Evolutionary conservation across 2,113 vertebrate genomes (phyloP), one percentile per base, ranked within the genome.

Genomic region (Ochotona curzoniae): DNA sequence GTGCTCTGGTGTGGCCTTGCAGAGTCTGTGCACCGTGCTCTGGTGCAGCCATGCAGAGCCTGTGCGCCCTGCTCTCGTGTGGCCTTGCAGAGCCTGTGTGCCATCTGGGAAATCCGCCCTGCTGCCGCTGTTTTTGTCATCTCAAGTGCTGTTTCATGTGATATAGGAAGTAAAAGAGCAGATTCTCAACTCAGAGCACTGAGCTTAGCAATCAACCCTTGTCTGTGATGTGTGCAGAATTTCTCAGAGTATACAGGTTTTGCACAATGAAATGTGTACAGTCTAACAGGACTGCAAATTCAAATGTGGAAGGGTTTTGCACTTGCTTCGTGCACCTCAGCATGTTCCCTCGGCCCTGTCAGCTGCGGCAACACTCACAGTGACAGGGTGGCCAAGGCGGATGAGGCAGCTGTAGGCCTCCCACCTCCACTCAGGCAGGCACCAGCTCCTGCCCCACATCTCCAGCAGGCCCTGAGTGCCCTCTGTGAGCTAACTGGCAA

Each of bases 301-400:
- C 15, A 32, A 61, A 35, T 5, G 17, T 1, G 10, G 61, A 17
- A 0, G 13, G 0, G 9, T 8, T 30, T 61, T 44, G 60, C 26
- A 28, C 12, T 26, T 3, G 25, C 4, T 2, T 8, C 21, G 10
- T 38, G 10, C 4, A 9, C 0, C 0, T 54, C 23, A 17, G 1
- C 8, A 28, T 3, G 51, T 18, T 2, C 9, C 7, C n/a, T 23
- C 4, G 26, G 7, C 20, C 30, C 11, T n/a, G 26, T 11, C 49
- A 18, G 17, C 2, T 8, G 44, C 25, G 20, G 32, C 20, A 51
- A 9, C 9, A 21, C 13, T 7, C 0, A 3, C 7, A 4, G 47
- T 0, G 12, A n/a, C 0, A 15, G 12, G 54, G 17, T 10, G 26
- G 8, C 35, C 2, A 0, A 11, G 2, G 38, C 1, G 35, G 12